Conservation (phyloP, 2,888 invertebrate genomes). For the Conchocele bisecta region DNA sequence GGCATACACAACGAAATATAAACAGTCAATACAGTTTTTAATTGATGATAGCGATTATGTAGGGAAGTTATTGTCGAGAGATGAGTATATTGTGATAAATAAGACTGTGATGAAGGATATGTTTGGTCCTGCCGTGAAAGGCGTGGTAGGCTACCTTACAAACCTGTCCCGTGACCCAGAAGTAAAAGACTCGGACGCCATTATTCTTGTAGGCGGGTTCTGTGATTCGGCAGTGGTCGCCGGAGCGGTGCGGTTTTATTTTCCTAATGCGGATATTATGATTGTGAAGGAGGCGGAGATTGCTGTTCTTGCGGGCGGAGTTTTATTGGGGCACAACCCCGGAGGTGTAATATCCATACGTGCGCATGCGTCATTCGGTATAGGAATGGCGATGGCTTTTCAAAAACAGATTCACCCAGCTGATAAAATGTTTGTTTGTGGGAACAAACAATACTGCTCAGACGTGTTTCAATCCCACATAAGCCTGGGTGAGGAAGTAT, state of each 20-base stretch:
- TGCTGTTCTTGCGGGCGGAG: conserved; percentile 57
- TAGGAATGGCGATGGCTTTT: conserved; percentile 63
- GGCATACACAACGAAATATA: conserved; percentile 41
- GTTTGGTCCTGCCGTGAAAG: conserved; percentile 57
- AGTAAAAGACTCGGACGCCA: conserved; percentile 49
- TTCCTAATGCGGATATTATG: conserved; percentile 61
- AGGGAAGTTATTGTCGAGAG: conserved; percentile 43
- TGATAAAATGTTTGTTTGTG: conserved; percentile 51
- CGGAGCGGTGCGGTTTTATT: conserved; percentile 58
- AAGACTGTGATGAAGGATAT: conserved; percentile 57
- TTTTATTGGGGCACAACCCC: conserved; percentile 56
- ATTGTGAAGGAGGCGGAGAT: conserved; percentile 53
- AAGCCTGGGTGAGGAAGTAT: conserved; percentile 13
- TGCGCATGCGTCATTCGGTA: conserved; percentile 54
- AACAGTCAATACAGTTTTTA: conserved; percentile 51
- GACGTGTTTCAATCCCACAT: conserved; percentile 51
- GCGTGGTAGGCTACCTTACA: conserved; percentile 53
- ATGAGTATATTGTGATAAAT: conserved; percentile 46
- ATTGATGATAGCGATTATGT: conserved; percentile 57
- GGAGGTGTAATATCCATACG: conserved; percentile 35
- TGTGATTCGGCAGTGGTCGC: conserved; percentile 46
- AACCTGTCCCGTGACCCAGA: conserved; percentile 57
- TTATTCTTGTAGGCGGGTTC: conserved; percentile 55
- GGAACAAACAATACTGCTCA: conserved; percentile 42
- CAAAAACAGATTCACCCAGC: conserved; percentile 45